Base-by-base conservation (phyloP, 1,140 invertebrate genomes). In the Charaxes varanes region DNA sequence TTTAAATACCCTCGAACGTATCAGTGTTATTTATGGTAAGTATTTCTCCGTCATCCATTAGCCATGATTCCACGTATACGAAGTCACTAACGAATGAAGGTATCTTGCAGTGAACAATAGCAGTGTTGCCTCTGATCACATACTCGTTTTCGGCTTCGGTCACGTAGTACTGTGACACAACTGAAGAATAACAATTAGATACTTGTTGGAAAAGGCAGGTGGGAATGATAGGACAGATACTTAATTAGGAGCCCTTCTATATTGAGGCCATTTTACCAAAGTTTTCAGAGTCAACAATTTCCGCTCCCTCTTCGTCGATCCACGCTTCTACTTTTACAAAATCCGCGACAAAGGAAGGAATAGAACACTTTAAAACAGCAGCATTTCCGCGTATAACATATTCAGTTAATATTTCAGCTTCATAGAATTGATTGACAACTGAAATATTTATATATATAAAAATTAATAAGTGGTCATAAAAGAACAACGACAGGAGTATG, bases 11-110 rank as follows among this genome's bases (percentile, higher is more conserved):
- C 52, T 73, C 53, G 6, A 37, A 44, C 26, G 30, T 43, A 40
- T 65, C 71, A 31, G 76, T 79, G 63, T 89, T 89, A 51, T 87
- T 85, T 50, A 87, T 86, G 47, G 87, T 89, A 65, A 92, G 88
- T 65, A 90, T 87, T 62, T 87, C 86, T 49, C 91, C 92, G 53
- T 92, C 89, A 49, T 91, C 91, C 66, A 93, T 90, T 48, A 92
- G 85, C 95, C 95, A 97, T 22, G 91, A 88, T 64, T 94, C 93
- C 50, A 97, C 91, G 46, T 89, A 87, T 45, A 98, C 91, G 84
- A 96, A 97, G 84, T 97, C 95, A 38, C 93, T 94, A 27, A 97
- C 94, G 86, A 96, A 97, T 62, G 92, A 94, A 28, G 96, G 96
- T 50, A 97, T 95, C 87, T 94, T 92, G 87, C 96, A 98, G 85